Base-by-base conservation (phyloP, 2,113 vertebrate genomes). In the Trogon melanurus region DNA sequence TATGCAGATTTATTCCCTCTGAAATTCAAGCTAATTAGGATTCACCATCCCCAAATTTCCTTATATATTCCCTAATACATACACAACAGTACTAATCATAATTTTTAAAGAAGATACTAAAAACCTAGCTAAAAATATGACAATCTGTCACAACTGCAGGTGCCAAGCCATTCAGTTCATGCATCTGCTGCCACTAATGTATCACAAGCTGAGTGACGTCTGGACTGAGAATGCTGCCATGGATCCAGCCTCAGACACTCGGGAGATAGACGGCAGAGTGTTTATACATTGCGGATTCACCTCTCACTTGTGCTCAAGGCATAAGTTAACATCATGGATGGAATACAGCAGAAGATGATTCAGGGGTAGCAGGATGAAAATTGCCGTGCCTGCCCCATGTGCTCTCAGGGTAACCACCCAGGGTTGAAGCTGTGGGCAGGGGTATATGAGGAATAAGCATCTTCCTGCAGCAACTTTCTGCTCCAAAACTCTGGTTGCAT, bases 191-290 rank as follows among this genome's bases (percentile, higher is more conserved):
- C 19, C 2, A 0, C 9, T 13, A 15, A 16, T 9, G 11, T 50
- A n/a, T 70, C 1, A 0, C 36, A 25, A n/a, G 38, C 25, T 5
- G 1, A 51, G 20, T 26, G 41, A 34, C 1, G 1, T 20, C 80
- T 78, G 50, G 22, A 30, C 53, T 58, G 30, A 1, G 4, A 87
- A 13, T 8, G 14, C 11, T 58, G 45, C 13, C 65, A 5, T 22
- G 38, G 12, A 58, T 19, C 26, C 13, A 73, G 15, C 38, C 48
- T 69, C 29, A 79, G 23, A 58, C 51, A 38, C 25, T 27, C 36
- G 34, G 30, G 20, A 47, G 13, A 17, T 22, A 34, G 18, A 16
- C 0, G 2, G 17, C 18, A 9, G 9, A 41, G 22, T 7, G 58
- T 56, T 67, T 56, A 44, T 1, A 23, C 12, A 25, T 8, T 21